Evolutionary conservation across 2,113 vertebrate species (phyloP).

Genomic region (Eulemur macaco): DNA sequence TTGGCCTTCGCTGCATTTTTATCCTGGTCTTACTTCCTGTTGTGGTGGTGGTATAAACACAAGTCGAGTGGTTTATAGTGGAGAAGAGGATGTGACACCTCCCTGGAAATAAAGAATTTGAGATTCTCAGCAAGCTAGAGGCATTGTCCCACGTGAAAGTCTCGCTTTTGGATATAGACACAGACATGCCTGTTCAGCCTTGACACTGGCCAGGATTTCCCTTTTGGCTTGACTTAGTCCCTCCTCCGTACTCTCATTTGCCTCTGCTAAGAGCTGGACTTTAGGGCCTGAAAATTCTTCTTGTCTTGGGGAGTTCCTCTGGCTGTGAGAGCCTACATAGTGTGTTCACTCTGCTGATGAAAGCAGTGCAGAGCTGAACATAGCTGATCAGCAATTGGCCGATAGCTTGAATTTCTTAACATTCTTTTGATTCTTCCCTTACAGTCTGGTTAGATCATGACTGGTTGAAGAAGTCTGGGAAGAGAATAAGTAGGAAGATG

Average conservation of each 20-base stretch:
- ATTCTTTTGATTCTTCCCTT: not conserved
- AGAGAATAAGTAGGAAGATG: constrained; percentile 88
- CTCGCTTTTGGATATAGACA: not conserved
- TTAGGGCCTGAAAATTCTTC: no score
- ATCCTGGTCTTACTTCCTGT: no score
- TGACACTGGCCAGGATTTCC: not conserved
- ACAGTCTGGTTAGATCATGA: constrained; percentile 97
- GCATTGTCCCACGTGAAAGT: not conserved
- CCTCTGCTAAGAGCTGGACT: not conserved
- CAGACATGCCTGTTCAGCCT: no score
- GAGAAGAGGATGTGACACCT: not conserved
- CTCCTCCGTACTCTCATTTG: not conserved
- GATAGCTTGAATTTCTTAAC: not conserved
- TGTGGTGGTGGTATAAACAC: accelerated
- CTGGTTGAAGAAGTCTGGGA: constrained; percentile 97
- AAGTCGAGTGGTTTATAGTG: not conserved
- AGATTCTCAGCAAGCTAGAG: not conserved
- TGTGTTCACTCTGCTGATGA: not conserved
- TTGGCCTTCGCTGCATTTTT: not conserved
- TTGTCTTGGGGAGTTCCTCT: not conserved
- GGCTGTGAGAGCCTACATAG: not conserved
- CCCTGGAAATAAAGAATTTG: not conserved
- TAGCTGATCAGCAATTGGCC: not conserved
- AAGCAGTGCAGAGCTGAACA: not conserved
- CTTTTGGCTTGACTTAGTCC: not conserved